Evolutionary conservation across 1,140 invertebrate species (phyloP), one percentile per base, ranked within the genome.

Genomic region (Scaptomyza graminum): DNA sequence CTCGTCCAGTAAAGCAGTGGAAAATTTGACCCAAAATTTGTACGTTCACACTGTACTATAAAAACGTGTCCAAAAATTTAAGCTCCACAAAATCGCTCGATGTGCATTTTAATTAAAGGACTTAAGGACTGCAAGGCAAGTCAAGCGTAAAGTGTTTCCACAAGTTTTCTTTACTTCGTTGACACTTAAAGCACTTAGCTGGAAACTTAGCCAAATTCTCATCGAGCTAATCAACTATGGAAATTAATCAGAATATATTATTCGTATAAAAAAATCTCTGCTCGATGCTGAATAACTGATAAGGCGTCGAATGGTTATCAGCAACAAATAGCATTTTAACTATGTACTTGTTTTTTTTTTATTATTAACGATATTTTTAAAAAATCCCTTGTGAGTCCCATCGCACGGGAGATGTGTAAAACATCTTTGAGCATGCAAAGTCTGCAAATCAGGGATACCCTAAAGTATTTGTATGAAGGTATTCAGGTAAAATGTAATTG

Each of bases 21-120:
- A 60, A 87, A 87, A 84, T 74, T 74, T 57, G 70, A 43, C 62
- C 59, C 28, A 28, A 84, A 78, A 75, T 67, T 63, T 76, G 44
- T 60, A 28, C 7, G 57, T 69, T 34, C 31, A 41, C 22, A 28
- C 59, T 2, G 49, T 55, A n/a, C n/a, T n/a, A 34, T 47, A 25
- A 67, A 74, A 74, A 74, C 68, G 73, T 84, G 81, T 74, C 81
- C 62, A 74, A 74, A 80, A 70, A 70, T 49, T 46, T 31, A 39
- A 67, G 49, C 55, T 47, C 7, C 51, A 13, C 34, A 57, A 46
- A 28, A n/a, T 41, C 34, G 57, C 76, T 66, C 70, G 62, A 84
- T 79, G 72, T 84, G 74, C 82, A 87, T 84, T 84, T 81, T 84
- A 81, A 84, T 87, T 84, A 85, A 87, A 70, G 49, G 43, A 66